Conservation (phyloP, 2,888 invertebrate genomes). For the Drosophila quinaria region DNA sequence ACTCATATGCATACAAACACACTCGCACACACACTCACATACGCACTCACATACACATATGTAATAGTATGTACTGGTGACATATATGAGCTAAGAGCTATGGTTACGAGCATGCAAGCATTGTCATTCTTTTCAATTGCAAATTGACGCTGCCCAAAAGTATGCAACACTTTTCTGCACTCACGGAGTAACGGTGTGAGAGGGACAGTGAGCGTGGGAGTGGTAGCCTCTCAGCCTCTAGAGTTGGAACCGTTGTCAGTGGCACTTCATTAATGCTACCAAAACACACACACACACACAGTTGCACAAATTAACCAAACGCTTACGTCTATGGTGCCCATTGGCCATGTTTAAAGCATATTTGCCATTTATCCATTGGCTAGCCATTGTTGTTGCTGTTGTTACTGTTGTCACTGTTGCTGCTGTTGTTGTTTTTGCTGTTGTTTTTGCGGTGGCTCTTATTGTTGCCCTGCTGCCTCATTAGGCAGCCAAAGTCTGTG, state of each 20-base stretch:
- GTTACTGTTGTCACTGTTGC: constrained; percentile 8
- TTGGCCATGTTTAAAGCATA: constrained; percentile 43
- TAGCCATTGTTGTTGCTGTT: constrained; percentile 10
- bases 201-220: background rate
- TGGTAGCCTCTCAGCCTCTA: background rate
- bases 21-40: background rate
- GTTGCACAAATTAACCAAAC: constrained; percentile 48
- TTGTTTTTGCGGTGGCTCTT: constrained; percentile 42
- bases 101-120: constrained; percentile 26
- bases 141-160: constrained; percentile 53
- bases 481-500: constrained; percentile 45
- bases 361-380: constrained; percentile 48
- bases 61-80: background rate
- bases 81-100: constrained; percentile 28
- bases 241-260: constrained; percentile 38
- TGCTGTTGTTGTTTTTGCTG: constrained; percentile 22
- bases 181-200: background rate
- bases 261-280: constrained; percentile 66
- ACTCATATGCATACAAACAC: background rate
- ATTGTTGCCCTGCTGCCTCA: constrained; percentile 50
- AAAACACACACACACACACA: constrained; percentile 14
- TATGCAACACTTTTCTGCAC: constrained; percentile 40
- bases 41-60: background rate
- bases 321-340: constrained; percentile 36
- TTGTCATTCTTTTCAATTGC: constrained; percentile 56